Evolutionary conservation across 2,888 invertebrate species (phyloP), one percentile per base, ranked within the genome.

Genomic region (Tuta absoluta): DNA sequence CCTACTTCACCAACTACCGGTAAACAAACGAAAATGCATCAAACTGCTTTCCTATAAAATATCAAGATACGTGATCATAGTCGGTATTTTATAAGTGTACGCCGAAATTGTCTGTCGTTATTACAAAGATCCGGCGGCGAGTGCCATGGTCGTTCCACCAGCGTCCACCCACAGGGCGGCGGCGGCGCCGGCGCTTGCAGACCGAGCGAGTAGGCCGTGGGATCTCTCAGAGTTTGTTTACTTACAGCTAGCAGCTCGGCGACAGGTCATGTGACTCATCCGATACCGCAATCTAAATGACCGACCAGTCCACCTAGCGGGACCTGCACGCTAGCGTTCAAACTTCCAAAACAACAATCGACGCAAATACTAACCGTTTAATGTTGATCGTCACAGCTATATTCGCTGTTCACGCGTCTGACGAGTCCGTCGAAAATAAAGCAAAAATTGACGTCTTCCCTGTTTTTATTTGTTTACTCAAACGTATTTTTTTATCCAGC

Each of bases 141-240:
- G 1, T 11, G 41, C 14, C 23, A 24, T 48, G 48, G 45, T 28
- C 61, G 49, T 62, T 62, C 24, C 58, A 58, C 62, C 62, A 14
- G 38, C 51, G 59, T 61, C 61, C 53, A 49, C 49, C 62, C 51
- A 64, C 71, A 72, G 72, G 74, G 72, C 76, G 73, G 71, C 66
- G 67, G 57, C 68, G 67, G 66, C 67, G 57, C 65, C 51, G 62
- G 23, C 65, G 61, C 67, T 63, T 63, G 65, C 70, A 74, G 76
- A 76, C 70, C 74, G 77, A 75, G 75, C 75, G 77, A 72, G 28
- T 28, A 75, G 76, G 78, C 70, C 74, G 78, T 75, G 75, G 76
- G 78, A 72, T 37, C 48, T 17, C 59, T 28, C 33, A 28, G n/a
- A n/a, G 59, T 51, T 62, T 66, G 66, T 66, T 64, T 66, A 62